phyloP scores from a whole-genome alignment of 2,888 invertebrate genomes.

The Perdita meconis region DNA sequence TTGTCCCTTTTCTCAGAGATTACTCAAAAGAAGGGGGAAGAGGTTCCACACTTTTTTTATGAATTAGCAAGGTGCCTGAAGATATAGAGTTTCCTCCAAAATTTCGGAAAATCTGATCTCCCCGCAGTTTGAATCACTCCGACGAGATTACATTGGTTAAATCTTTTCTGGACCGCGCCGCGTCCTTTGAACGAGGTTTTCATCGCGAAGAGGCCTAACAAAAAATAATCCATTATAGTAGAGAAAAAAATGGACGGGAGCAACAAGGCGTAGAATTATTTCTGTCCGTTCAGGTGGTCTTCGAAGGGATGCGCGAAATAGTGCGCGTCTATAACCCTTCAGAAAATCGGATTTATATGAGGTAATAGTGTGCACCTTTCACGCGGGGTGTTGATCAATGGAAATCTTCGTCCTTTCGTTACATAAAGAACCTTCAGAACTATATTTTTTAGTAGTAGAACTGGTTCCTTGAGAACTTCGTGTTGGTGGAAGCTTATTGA shows the following conservation, averaged over 20 bases:
- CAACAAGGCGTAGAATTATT: constrained; percentile 40
- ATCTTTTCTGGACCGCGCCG: constrained; percentile 69
- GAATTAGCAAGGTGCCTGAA: constrained; percentile 41
- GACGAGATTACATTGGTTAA: constrained; percentile 75
- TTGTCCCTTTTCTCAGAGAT: background rate
- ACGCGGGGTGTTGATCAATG: background rate
- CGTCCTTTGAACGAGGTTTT: constrained; percentile 73
- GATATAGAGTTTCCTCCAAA: constrained; percentile 21
- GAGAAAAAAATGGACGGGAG: constrained; percentile 31
- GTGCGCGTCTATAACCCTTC: constrained; percentile 40
- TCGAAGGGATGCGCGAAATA: constrained; percentile 7
- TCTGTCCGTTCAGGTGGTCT: constrained; percentile 9
- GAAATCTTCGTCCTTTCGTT: background rate
- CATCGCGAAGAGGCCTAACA: constrained; percentile 70
- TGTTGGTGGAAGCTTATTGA: too few relatives aligned
- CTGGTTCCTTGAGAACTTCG: too few relatives aligned
- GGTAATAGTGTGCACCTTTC: constrained; percentile 20
- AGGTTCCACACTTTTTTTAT: background rate
- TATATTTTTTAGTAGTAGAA: too few relatives aligned
- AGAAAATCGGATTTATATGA: constrained; percentile 34
- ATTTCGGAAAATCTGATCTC: constrained; percentile 4
- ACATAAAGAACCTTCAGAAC: too few relatives aligned
- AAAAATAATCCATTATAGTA: constrained; percentile 75
- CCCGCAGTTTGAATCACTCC: constrained; percentile 38
- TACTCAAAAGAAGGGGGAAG: background rate